Evolutionary conservation across 2,797 vertebrate species (phyloP).

Genomic region (Phoeniculus purpureus): DNA sequence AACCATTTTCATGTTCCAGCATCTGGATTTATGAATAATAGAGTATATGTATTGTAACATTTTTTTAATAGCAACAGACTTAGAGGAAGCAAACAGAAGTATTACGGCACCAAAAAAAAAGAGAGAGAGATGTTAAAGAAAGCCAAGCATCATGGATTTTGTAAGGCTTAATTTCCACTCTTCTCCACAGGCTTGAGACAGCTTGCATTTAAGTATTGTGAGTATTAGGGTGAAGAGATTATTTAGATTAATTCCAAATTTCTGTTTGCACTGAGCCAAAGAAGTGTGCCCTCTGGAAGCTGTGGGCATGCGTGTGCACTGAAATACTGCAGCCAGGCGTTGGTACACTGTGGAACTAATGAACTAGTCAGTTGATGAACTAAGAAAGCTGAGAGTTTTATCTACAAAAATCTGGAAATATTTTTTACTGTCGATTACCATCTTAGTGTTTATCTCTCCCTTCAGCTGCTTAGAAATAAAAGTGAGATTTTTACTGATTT

Average conservation of each 20-base stretch:
- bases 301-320: background rate
- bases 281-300: background rate
- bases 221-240: constrained; percentile 4
- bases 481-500: background rate
- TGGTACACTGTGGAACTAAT: background rate
- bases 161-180: background rate
- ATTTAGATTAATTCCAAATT: constrained; percentile 13
- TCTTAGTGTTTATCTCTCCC: background rate
- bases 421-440: background rate
- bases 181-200: background rate
- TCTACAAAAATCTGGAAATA: background rate
- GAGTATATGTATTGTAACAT: background rate
- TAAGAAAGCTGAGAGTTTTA: background rate
- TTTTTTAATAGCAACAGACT: background rate
- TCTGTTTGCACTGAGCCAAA: background rate
- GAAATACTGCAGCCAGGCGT: background rate
- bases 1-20: constrained; percentile 16
- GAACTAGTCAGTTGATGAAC: background rate
- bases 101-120: background rate
- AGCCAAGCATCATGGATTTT: background rate
- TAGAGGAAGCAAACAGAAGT: background rate
- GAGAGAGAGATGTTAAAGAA: background rate
- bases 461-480: background rate
- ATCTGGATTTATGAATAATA: constrained; percentile 13
- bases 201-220: background rate